phyloP scores from a whole-genome alignment of 2,797 vertebrate genomes.

The Mormyrops boulengeri region DNA sequence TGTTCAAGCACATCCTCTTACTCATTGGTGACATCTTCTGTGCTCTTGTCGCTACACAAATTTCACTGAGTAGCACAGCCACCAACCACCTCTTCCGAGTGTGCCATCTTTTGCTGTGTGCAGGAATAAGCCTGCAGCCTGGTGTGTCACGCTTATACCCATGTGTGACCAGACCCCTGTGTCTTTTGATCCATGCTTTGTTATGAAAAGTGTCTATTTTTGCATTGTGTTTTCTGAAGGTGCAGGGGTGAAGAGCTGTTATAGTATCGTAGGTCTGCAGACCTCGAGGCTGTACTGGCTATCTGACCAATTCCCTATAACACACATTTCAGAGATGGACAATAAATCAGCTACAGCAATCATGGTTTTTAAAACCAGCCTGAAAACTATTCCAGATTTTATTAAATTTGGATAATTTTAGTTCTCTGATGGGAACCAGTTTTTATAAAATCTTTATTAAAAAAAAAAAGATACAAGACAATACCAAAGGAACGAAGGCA shows the following conservation, averaged over 20 bases:
- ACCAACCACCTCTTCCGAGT: too few species aligned
- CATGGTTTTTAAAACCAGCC: background rate
- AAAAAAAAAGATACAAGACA: background rate
- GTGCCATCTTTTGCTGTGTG: background rate
- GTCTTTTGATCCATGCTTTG: background rate
- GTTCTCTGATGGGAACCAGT: background rate
- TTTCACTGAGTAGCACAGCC: background rate
- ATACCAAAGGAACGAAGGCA: background rate
- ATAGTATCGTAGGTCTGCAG: background rate
- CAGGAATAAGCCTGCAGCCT: background rate
- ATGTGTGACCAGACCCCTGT: background rate
- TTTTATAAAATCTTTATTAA: background rate
- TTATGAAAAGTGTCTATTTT: background rate
- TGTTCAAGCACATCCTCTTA: background rate
- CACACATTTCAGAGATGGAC: background rate
- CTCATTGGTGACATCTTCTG: background rate
- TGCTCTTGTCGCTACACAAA: background rate
- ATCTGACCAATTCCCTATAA: background rate
- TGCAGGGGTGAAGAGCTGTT: background rate
- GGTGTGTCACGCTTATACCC: background rate
- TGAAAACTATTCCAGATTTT: background rate
- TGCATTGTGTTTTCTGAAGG: background rate
- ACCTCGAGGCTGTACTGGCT: background rate
- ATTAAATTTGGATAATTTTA: background rate
- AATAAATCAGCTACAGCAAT: background rate